phyloP scores from a whole-genome alignment of 2,888 invertebrate species.

The Laspeyria flexula region DNA sequence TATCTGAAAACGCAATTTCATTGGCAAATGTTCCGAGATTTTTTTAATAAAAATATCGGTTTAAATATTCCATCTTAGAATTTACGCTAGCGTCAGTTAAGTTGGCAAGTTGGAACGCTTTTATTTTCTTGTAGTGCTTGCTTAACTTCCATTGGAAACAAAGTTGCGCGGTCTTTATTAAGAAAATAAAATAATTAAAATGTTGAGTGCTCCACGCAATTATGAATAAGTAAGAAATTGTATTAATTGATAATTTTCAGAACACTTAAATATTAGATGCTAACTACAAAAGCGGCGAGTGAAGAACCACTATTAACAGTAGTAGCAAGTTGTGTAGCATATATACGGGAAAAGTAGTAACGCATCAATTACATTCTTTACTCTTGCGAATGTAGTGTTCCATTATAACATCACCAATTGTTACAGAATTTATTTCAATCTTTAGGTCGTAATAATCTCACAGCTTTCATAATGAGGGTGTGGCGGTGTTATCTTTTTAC shows the following conservation, averaged over 20 bases:
- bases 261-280: too few species aligned
- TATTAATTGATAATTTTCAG: too few species aligned
- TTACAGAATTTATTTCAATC: conserved; percentile 5
- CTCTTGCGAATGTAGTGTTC: too few species aligned
- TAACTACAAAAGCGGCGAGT: too few species aligned
- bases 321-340: too few species aligned
- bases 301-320: too few species aligned
- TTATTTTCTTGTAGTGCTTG: neutral
- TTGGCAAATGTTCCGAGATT: neutral
- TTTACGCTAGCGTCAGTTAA: neutral
- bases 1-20: neutral
- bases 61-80: neutral
- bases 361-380: too few species aligned
- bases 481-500: conserved; percentile 16
- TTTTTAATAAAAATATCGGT: neutral
- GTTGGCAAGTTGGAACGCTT: neutral
- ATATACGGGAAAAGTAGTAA: too few species aligned
- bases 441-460: conserved; percentile 3
- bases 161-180: neutral
- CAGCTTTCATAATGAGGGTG: conserved; percentile 11
- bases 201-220: too few species aligned
- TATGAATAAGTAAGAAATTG: too few species aligned
- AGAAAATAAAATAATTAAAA: neutral
- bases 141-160: neutral
- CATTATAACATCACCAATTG: too few species aligned